phyloP scores from a whole-genome alignment of 2,888 invertebrate species.

The Mellilla xanthometata region DNA sequence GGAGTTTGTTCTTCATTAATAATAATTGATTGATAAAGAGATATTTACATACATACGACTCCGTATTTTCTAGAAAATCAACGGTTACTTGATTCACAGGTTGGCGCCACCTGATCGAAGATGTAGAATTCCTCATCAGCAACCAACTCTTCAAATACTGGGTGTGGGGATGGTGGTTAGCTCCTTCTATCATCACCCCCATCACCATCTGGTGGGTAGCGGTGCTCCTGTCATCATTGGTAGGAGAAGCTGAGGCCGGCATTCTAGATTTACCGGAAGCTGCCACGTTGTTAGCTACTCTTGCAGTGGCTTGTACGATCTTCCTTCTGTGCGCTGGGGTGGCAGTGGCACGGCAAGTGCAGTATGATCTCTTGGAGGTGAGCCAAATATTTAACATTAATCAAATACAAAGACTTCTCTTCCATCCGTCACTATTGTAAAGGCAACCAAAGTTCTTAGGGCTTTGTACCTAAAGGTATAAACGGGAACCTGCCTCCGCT shows the following conservation, averaged over 20 bases:
- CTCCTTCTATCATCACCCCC: slow-evolving; percentile 43
- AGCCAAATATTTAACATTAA: neutral
- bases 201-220: slow-evolving; percentile 57
- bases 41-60: no score
- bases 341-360: slow-evolving; percentile 58
- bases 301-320: slow-evolving; percentile 31
- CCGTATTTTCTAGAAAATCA: no score
- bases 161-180: slow-evolving; percentile 59
- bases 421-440: no score
- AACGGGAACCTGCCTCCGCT: no score
- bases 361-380: slow-evolving; percentile 55
- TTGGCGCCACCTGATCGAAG: slow-evolving; percentile 58
- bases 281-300: slow-evolving; percentile 34
- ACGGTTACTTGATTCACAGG: slow-evolving; percentile 50
- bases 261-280: slow-evolving; percentile 34
- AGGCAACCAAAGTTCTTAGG: no score
- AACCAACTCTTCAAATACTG: slow-evolving; percentile 45
- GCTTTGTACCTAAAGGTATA: no score
- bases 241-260: slow-evolving; percentile 8
- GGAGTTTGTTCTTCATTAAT: no score
- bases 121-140: slow-evolving; percentile 62
- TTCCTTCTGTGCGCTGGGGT: slow-evolving; percentile 42
- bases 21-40: no score
- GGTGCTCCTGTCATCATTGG: slow-evolving; percentile 35
- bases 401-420: no score